Conservation (phyloP, 2,797 vertebrate species). For the Sebastes hopkinsi region DNA sequence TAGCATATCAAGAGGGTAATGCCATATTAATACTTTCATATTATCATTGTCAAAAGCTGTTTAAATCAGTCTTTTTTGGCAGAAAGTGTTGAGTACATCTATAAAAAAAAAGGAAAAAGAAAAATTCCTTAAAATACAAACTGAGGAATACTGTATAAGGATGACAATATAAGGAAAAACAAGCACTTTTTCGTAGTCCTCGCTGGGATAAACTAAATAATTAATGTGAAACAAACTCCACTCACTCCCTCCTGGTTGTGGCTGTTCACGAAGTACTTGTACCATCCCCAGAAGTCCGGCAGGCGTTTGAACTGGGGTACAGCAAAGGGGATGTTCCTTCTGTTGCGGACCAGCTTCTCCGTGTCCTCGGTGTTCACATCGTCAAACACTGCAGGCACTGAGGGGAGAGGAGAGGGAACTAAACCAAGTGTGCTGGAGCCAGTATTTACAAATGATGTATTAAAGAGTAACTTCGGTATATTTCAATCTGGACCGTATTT, state of each 20-base stretch:
- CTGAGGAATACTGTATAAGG: neutral
- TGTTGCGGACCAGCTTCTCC: constrained; percentile 70
- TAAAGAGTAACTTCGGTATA: too few relatives aligned
- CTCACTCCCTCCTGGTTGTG: constrained; percentile 87
- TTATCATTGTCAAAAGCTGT: neutral
- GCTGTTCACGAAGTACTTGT: constrained; percentile 82
- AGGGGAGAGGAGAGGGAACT: neutral
- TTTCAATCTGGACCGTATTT: too few relatives aligned
- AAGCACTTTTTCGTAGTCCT: constrained; percentile 5
- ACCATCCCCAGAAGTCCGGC: constrained; percentile 87
- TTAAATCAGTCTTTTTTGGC: neutral
- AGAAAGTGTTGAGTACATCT: neutral
- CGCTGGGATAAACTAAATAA: constrained; percentile 28
- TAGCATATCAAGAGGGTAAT: constrained; percentile 14
- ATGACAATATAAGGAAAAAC: neutral
- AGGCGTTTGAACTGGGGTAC: constrained; percentile 73
- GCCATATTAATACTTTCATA: constrained; percentile 25
- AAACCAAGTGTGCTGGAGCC: neutral
- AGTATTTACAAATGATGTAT: neutral
- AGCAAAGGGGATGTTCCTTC: constrained; percentile 67
- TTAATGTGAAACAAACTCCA: constrained; percentile 49
- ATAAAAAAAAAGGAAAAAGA: neutral
- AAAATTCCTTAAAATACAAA: neutral
- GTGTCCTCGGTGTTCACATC: constrained; percentile 61
- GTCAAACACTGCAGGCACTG: constrained; percentile 49